Evolutionary conservation across 2,888 invertebrate genomes (phyloP).

Genomic region (Orgyia antiqua): DNA sequence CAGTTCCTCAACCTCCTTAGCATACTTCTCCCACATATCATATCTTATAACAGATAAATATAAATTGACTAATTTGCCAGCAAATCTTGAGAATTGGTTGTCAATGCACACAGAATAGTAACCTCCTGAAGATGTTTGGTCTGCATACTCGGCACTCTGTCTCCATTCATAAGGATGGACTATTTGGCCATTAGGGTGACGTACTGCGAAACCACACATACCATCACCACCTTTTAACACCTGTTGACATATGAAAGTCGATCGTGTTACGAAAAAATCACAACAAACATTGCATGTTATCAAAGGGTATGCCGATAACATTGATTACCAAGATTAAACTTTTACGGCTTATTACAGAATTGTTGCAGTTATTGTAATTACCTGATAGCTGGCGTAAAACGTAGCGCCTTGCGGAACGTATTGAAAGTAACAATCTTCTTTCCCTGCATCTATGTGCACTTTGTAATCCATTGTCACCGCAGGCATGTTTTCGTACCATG

Average conservation of each 20-base stretch:
- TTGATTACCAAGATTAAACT: background rate
- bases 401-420: constrained; percentile 94
- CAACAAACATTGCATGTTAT: background rate
- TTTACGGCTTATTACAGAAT: background rate
- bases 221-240: constrained; percentile 95
- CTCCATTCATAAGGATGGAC: constrained; percentile 95
- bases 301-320: background rate
- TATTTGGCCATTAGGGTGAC: constrained; percentile 89
- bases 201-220: constrained; percentile 94
- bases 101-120: constrained; percentile 95
- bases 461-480: constrained; percentile 98
- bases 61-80: constrained; percentile 91
- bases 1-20: constrained; percentile 91
- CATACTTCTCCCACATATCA: constrained; percentile 95
- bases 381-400: constrained; percentile 96
- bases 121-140: constrained; percentile 87
- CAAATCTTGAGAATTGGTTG: constrained; percentile 95
- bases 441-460: constrained; percentile 95
- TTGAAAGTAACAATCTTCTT: constrained; percentile 96
- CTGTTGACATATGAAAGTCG: constrained; percentile 56
- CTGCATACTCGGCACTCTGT: constrained; percentile 92
- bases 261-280: too few relatives aligned
- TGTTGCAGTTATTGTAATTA: constrained; percentile 51
- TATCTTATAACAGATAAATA: constrained; percentile 95
- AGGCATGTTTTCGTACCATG: constrained; percentile 92